A percentile compares a stretch with the other conserved stretches of the same genome.
phyloP scores from a whole-genome alignment of 2,888 invertebrate species.

The Patella caerulea region DNA sequence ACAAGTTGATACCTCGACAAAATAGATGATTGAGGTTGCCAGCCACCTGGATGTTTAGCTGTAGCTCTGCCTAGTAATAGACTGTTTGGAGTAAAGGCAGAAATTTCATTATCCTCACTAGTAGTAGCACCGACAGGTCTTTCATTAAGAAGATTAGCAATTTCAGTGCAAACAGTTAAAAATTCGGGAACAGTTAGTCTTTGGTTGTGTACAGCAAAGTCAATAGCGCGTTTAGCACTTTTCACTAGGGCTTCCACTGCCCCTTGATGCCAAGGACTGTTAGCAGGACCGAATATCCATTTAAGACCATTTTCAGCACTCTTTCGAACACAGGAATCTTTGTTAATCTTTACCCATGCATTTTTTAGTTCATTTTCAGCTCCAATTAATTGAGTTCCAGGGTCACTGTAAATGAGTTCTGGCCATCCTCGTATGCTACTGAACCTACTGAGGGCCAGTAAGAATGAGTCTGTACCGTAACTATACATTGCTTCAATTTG shows the following conservation, averaged over 20 bases:
- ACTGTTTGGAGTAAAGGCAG: conserved; percentile 16
- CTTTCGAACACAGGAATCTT: not conserved
- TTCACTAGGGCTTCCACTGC: conserved; percentile 19
- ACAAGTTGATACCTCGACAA: not conserved
- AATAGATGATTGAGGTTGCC: conserved; percentile 2
- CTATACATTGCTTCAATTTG: conserved; percentile 20
- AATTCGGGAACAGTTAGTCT: conserved; percentile 19
- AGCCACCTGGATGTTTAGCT: conserved; percentile 17
- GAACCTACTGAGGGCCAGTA: conserved; percentile 18
- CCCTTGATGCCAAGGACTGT: conserved; percentile 22
- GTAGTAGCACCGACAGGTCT: conserved; percentile 12
- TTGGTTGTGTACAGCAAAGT: conserved; percentile 19
- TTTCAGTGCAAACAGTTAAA: conserved; percentile 19
- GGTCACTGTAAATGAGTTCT: conserved; percentile 16
- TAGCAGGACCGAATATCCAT: conserved; percentile 18
- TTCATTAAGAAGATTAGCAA: conserved; percentile 14
- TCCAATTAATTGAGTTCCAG: conserved; percentile 21
- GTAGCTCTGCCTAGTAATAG: conserved; percentile 12
- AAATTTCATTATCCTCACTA: conserved; percentile 11
- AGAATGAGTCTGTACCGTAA: conserved; percentile 21
- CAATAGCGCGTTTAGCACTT: conserved; percentile 13
- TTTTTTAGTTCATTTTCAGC: conserved; percentile 16
- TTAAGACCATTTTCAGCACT: conserved; percentile 6
- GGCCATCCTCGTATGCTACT: conserved; percentile 19
- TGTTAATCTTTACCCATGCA: conserved; percentile 11